phyloP scores from a whole-genome alignment of 2,113 vertebrate genomes.

The Limanda limanda region DNA sequence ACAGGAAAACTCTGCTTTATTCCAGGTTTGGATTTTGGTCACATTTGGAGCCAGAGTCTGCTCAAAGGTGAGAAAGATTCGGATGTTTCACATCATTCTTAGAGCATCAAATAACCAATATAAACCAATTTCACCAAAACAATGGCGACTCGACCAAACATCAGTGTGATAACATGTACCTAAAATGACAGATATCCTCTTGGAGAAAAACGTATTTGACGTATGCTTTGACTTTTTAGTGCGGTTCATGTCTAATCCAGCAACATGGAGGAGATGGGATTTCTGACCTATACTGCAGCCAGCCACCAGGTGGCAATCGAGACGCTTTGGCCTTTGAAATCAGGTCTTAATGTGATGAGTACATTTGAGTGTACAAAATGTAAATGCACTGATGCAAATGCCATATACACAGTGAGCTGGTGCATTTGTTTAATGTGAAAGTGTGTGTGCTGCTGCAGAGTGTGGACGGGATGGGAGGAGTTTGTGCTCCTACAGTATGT shows the following conservation, averaged over 20 bases:
- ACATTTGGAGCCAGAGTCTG: no score
- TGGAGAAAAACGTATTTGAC: neutral
- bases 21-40: neutral
- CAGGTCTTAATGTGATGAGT: neutral
- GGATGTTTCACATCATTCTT: no score
- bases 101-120: no score
- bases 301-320: neutral
- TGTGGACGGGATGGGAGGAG: neutral
- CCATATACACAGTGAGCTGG: neutral
- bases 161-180: no score
- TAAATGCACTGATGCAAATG: neutral
- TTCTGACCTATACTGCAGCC: no score
- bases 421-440: conserved; percentile 12
- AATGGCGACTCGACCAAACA: no score
- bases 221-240: no score
- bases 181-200: no score
- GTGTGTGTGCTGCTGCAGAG: conserved; percentile 25
- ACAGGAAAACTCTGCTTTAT: neutral
- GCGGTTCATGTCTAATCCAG: neutral
- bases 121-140: no score
- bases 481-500: conserved; percentile 1
- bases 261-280: neutral
- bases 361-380: neutral
- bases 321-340: neutral
- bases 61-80: no score